Percentiles rank a stretch among this genome's conserved stretches.
Evolutionary conservation across 2,797 vertebrate genomes (phyloP).

Genomic region (Sternarchorhynchus goeldii): DNA sequence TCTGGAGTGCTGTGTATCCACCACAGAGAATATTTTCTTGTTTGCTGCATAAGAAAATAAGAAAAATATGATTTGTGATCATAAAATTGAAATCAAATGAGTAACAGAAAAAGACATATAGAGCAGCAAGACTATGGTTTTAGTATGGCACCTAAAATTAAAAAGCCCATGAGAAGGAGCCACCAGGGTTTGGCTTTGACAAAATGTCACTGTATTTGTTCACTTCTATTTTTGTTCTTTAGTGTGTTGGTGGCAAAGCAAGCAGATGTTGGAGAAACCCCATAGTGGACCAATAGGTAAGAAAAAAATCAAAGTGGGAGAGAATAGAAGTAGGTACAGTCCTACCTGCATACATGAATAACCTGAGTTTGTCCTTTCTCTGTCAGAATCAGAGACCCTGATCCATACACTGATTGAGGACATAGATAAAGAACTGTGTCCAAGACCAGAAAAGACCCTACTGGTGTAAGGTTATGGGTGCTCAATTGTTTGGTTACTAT

Average conservation of each 20-base stretch:
- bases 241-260: neutral
- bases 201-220: neutral
- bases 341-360: neutral
- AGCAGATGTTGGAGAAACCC: constrained; percentile 12
- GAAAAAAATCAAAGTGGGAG: neutral
- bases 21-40: neutral
- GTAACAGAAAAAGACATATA: neutral
- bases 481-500: neutral
- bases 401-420: constrained; percentile 26
- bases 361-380: neutral
- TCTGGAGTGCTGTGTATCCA: no score
- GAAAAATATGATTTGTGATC: no score
- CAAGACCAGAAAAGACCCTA: neutral
- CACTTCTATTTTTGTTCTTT: neutral
- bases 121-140: neutral
- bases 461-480: neutral
- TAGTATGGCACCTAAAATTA: neutral
- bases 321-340: neutral
- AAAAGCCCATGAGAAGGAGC: neutral
- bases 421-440: constrained; percentile 11
- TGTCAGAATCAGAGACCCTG: constrained; percentile 29
- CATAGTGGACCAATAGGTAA: neutral
- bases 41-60: neutral
- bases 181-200: neutral
- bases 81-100: neutral